These are phyloP conservation scores for Telmatherina bonti DNA, from an alignment of 2,797 vertebrate species.

Conservation along the genomic window DNA sequence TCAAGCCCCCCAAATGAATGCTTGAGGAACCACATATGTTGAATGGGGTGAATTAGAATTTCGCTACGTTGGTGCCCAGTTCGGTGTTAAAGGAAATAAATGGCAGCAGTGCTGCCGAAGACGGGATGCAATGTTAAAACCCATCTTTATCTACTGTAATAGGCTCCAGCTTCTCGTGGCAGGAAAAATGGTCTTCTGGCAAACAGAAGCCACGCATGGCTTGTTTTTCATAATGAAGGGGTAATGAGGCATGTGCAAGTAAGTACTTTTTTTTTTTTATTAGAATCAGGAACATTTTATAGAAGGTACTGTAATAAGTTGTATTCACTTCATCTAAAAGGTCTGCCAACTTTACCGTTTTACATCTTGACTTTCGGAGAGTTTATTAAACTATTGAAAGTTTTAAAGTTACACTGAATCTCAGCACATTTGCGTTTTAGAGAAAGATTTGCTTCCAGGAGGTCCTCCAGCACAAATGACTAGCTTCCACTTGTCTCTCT, in stretches of 20 bases:
- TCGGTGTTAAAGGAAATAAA: conserved; percentile 16
- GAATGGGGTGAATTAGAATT: conserved; percentile 33
- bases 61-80: conserved; percentile 9
- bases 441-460: background rate
- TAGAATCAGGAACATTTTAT: background rate
- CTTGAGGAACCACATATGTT: conserved; percentile 17
- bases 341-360: background rate
- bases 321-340: background rate
- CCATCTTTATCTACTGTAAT: conserved; percentile 30
- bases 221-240: conserved; percentile 33
- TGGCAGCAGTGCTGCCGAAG: conserved; percentile 7
- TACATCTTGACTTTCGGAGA: background rate
- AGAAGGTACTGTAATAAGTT: background rate
- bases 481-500: background rate
- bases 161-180: conserved; percentile 28
- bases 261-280: conserved; percentile 11
- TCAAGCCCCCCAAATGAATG: conserved; percentile 42
- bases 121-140: conserved; percentile 33
- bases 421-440: background rate
- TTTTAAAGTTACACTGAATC: no score
- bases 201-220: conserved; percentile 23
- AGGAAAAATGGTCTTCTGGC: conserved; percentile 36
- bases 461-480: background rate
- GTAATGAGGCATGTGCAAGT: conserved; percentile 7
- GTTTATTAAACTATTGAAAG: background rate